phyloP scores from a whole-genome alignment of 2,797 vertebrate species.

The Myotis vivesi region DNA sequence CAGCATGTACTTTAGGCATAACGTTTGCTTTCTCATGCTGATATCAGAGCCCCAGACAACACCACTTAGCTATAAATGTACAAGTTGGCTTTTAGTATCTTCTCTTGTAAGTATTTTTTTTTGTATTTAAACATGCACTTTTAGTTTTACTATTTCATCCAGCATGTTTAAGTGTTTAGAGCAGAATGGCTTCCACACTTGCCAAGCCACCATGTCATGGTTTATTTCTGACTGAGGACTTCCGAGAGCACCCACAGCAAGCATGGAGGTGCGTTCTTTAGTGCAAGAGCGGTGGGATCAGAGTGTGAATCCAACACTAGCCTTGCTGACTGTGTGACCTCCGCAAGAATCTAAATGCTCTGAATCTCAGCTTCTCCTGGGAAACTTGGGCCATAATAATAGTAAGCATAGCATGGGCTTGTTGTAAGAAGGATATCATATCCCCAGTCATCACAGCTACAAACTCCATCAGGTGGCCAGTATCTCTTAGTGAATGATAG shows the following conservation, averaged over 20 bases:
- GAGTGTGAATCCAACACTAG: neutral
- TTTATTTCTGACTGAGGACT: neutral
- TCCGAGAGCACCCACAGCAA: neutral
- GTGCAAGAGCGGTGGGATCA: neutral
- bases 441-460: neutral
- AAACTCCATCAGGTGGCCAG: neutral
- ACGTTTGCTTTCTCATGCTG: constrained; percentile 25
- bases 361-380: neutral
- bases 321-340: neutral
- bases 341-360: neutral
- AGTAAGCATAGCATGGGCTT: neutral
- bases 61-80: neutral
- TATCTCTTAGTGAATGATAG: neutral
- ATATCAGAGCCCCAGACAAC: neutral
- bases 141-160: neutral
- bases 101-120: neutral
- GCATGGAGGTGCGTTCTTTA: neutral
- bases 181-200: neutral
- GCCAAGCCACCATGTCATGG: neutral
- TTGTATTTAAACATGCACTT: neutral
- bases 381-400: neutral
- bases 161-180: neutral
- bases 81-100: neutral
- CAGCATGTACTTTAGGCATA: constrained; percentile 30
- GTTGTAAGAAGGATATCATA: neutral